Evolutionary conservation across 1,140 invertebrate genomes (phyloP).

Genomic region (Neodiprion virginianus): DNA sequence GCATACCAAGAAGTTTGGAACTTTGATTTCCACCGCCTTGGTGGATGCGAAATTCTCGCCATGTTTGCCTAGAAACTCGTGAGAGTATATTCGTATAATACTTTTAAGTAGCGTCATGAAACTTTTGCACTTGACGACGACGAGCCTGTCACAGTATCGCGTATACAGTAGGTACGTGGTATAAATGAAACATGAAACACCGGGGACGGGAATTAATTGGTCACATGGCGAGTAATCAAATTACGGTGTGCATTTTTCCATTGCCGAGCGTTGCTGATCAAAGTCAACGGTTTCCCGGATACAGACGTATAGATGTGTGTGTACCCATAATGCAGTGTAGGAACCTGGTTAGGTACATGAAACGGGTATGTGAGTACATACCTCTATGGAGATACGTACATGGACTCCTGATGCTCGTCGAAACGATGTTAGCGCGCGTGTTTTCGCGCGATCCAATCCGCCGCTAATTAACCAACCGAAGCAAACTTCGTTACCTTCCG

Average conservation of each 20-base stretch:
- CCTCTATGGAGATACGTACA: not conserved
- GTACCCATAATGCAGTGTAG: no score
- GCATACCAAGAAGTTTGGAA: no score
- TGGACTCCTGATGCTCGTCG: not conserved
- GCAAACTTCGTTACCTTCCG: constrained; percentile 34
- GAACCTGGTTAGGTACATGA: no score
- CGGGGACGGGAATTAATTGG: not conserved
- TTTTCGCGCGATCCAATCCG: constrained; percentile 37
- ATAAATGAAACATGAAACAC: not conserved
- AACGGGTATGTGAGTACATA: no score
- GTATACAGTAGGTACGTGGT: not conserved
- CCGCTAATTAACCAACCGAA: constrained; percentile 43
- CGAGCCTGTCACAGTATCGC: no score
- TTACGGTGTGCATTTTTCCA: constrained; percentile 2
- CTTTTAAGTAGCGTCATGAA: no score
- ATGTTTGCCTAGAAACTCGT: no score
- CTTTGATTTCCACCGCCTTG: no score
- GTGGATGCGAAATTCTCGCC: no score
- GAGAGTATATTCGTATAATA: no score
- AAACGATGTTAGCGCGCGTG: constrained; percentile 41
- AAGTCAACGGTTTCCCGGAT: not conserved
- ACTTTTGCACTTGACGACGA: no score
- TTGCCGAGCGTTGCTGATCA: not conserved
- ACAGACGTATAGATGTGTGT: not conserved
- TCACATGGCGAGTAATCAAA: not conserved